Conservation (phyloP, 2,113 vertebrate species). For the Panthera tigris region DNA sequence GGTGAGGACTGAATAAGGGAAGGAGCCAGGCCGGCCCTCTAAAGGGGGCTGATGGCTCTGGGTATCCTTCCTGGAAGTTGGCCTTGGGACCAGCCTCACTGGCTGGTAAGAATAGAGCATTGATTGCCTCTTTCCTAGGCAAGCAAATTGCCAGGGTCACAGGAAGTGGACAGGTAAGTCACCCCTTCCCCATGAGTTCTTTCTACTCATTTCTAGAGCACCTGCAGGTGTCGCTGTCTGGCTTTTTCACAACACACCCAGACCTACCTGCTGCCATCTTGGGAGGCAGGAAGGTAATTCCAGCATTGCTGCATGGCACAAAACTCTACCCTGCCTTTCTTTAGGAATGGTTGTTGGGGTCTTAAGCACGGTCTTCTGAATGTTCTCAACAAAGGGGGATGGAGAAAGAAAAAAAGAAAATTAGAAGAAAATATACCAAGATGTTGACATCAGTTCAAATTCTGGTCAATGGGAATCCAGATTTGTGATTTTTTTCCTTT, state of each 20-base stretch:
- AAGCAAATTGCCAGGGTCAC: neutral
- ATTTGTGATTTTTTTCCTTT: neutral
- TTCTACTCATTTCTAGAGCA: neutral
- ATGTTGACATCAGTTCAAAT: neutral
- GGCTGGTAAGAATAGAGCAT: neutral
- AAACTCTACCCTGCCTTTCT: neutral
- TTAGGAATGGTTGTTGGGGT: neutral
- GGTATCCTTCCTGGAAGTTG: neutral
- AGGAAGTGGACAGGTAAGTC: neutral
- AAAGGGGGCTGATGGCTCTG: neutral
- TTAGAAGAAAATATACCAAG: neutral
- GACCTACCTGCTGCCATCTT: neutral
- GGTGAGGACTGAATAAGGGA: neutral
- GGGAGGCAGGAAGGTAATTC: neutral
- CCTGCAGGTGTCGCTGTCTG: too few species aligned
- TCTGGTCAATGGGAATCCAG: neutral
- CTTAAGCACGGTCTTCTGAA: neutral
- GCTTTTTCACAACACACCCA: neutral
- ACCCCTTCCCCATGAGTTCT: neutral
- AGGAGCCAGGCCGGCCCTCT: neutral
- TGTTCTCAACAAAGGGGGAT: neutral
- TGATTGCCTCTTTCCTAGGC: neutral
- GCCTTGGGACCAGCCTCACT: neutral
- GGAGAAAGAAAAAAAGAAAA: neutral
- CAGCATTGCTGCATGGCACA: accelerated